Percentiles rank a stretch among this genome's conserved stretches.
phyloP scores from a whole-genome alignment of 2,797 vertebrate species.

The Syngnathus rostellatus region DNA sequence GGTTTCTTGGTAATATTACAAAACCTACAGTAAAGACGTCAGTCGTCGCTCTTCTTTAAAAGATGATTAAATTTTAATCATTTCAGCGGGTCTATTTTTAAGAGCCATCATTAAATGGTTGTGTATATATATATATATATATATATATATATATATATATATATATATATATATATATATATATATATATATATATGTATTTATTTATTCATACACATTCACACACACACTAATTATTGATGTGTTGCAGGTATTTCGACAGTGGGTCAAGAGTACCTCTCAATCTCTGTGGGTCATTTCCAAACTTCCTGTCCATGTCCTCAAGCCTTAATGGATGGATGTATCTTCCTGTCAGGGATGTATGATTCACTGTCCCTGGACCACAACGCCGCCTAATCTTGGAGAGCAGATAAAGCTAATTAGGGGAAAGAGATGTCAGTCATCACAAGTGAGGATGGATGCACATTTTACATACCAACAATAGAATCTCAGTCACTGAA shows the following conservation, averaged over 20 bases:
- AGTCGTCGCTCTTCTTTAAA: no score
- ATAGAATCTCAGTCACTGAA: constrained; percentile 59
- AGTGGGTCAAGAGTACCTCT: neutral
- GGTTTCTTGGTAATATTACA: no score
- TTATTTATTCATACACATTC: no score
- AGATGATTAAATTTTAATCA: no score
- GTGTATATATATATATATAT: no score
- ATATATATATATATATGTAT: no score
- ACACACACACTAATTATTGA: neutral
- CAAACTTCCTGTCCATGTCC: constrained; percentile 46
- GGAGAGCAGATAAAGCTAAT: constrained; percentile 70
- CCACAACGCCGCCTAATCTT: constrained; percentile 56
- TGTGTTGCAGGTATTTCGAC: neutral
- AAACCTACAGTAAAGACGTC: no score
- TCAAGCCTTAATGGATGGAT: constrained; percentile 50
- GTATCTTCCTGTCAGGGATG: constrained; percentile 57
- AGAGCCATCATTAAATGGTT: no score
- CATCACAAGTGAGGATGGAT: constrained; percentile 42
- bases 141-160: no score
- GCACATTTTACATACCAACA: constrained; percentile 36
- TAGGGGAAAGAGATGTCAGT: constrained; percentile 72
- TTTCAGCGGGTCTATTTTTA: no score
- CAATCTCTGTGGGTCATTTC: constrained; percentile 34
- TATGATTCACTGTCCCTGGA: constrained; percentile 57
- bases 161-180: no score